Percentiles rank a stretch among this genome's conserved stretches.
phyloP scores from a whole-genome alignment of 2,888 invertebrate species.

The Rhagonycha lutea region DNA sequence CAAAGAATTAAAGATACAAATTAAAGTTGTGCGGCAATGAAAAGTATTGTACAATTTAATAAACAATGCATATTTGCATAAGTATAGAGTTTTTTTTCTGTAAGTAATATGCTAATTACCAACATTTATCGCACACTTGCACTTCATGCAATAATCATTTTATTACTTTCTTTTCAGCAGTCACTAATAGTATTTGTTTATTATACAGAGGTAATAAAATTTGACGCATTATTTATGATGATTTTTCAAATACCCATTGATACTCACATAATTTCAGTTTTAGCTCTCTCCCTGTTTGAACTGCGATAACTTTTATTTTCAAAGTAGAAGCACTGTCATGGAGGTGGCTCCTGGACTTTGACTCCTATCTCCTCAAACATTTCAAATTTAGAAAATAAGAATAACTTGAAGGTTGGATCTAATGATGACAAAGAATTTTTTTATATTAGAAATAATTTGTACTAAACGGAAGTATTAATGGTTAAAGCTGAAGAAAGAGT shows the following conservation, averaged over 20 bases:
- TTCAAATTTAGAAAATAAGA: no score
- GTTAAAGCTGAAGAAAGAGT: no score
- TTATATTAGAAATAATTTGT: no score
- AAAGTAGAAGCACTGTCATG: no score
- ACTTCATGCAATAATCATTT: background rate
- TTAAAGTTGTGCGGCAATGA: background rate
- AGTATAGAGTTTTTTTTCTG: background rate
- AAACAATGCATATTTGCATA: background rate
- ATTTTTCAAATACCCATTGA: background rate
- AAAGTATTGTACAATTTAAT: background rate
- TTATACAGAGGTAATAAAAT: background rate
- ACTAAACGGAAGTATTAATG: no score
- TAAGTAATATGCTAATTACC: background rate
- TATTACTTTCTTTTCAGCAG: background rate
- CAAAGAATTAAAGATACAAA: background rate
- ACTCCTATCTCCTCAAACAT: no score
- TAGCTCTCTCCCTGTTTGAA: no score
- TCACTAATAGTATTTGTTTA: background rate
- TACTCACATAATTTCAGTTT: no score
- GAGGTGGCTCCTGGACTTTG: no score
- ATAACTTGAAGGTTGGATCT: no score
- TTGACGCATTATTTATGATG: background rate
- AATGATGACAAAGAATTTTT: no score
- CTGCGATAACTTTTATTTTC: no score
- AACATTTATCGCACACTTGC: background rate